Conservation (phyloP, 92 coral and sea anemone species). For the Zoanthus sansibaricus region DNA sequence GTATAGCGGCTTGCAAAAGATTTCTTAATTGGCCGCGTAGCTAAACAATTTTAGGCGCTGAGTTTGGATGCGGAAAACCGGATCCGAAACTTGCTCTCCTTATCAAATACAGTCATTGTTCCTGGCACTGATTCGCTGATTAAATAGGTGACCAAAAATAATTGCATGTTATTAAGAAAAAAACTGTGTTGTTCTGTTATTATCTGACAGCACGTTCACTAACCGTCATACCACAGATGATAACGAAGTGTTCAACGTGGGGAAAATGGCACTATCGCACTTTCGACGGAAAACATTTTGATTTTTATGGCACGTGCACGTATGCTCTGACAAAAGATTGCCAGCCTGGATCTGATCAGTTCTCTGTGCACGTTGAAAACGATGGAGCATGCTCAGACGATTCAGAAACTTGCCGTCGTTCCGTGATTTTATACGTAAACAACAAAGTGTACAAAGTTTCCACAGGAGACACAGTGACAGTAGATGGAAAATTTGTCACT, state of each 20-base stretch:
- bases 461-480: constrained; percentile 47
- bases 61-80: too few species aligned
- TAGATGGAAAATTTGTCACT: constrained; percentile 52
- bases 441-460: constrained; percentile 60
- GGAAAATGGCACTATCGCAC: constrained; percentile 73
- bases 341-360: constrained; percentile 70
- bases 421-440: constrained; percentile 60
- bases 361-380: constrained; percentile 68
- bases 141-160: too few species aligned
- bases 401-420: constrained; percentile 52
- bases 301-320: constrained; percentile 69
- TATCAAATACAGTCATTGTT: too few species aligned
- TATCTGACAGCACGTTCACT: constrained; percentile 61
- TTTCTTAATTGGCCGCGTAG: too few species aligned
- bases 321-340: constrained; percentile 73
- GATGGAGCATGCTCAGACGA: constrained; percentile 49
- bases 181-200: neutral
- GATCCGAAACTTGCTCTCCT: too few species aligned
- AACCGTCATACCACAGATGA: constrained; percentile 46
- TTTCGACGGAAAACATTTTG: constrained; percentile 70
- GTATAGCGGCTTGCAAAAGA: too few species aligned
- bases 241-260: constrained; percentile 60
- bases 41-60: too few species aligned
- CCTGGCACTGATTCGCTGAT: too few species aligned
- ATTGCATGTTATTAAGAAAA: too few species aligned